Conservation (phyloP, 1,140 invertebrate genomes). For the Cydia fagiglandana region DNA sequence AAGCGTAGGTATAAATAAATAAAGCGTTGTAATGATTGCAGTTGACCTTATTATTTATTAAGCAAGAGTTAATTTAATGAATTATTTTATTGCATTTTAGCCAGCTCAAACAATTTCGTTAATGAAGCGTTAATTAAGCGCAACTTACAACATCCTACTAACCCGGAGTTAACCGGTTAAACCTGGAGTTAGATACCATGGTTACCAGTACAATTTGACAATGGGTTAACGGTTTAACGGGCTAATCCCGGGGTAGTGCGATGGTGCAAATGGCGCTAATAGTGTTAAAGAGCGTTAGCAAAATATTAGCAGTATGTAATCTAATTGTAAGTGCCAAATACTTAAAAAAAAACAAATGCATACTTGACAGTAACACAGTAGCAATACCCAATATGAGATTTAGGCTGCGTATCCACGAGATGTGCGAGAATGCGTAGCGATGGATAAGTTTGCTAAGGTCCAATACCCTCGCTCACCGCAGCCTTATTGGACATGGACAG, state of each 20-base stretch:
- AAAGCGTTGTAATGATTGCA: neutral
- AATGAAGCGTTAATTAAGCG: neutral
- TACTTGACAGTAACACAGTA: neutral
- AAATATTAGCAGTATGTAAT: neutral
- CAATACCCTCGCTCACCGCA: no score
- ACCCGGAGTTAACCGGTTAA: no score
- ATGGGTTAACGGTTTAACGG: no score
- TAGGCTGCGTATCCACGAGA: no score
- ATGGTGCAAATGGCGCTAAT: neutral
- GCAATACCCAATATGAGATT: neutral
- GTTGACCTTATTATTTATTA: no score
- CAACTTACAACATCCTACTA: no score
- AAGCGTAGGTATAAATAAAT: neutral
- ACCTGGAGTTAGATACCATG: no score
- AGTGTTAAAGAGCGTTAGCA: neutral
- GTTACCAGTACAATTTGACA: no score
- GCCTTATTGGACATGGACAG: no score
- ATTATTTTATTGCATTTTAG: neutral
- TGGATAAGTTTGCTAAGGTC: no score
- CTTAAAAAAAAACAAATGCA: neutral
- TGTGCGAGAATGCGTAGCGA: no score
- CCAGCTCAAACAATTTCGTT: neutral
- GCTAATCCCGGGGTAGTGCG: no score
- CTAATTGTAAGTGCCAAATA: neutral
- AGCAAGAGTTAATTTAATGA: neutral